These are phyloP conservation scores for Brachyhypopomus gauderio DNA, from an alignment of 2,113 vertebrate species.

Conservation along the genomic window DNA sequence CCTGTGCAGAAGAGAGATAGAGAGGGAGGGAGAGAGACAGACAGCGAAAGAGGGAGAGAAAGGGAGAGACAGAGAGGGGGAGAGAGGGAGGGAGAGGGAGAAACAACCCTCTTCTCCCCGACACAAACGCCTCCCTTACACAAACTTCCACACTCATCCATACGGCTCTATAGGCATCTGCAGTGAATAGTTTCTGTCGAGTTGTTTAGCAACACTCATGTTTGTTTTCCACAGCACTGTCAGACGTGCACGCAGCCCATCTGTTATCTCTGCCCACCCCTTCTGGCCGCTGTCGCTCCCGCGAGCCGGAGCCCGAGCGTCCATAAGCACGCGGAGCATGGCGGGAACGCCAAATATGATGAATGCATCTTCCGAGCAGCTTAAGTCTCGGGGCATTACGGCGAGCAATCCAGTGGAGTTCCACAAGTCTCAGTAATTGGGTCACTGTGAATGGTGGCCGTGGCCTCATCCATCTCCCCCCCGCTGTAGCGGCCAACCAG, in stretches of 20 bases:
- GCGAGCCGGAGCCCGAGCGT: neutral
- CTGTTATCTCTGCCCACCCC: no score
- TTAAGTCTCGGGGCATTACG: conserved; percentile 11
- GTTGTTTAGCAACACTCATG: neutral
- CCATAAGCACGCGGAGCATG: neutral
- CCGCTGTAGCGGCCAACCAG: neutral
- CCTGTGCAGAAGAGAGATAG: neutral
- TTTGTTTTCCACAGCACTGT: neutral
- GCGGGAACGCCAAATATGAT: neutral
- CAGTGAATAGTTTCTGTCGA: neutral
- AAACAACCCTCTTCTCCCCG: no score
- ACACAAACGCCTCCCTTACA: no score
- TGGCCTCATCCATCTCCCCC: neutral
- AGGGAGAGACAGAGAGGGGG: no score
- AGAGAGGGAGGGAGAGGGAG: no score
- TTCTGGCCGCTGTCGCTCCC: no score
- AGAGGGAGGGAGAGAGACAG: no score
- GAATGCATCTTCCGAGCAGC: conserved; percentile 4
- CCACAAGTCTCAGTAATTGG: conserved; percentile 22
- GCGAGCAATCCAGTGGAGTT: neutral
- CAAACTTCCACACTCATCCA: no score
- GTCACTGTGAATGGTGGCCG: conserved; percentile 18
- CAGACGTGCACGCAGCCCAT: neutral
- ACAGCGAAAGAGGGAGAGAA: no score
- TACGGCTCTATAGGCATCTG: no score